Conservation (phyloP, 2,888 invertebrate genomes). For the Amblyjoppa fuscipennis region DNA sequence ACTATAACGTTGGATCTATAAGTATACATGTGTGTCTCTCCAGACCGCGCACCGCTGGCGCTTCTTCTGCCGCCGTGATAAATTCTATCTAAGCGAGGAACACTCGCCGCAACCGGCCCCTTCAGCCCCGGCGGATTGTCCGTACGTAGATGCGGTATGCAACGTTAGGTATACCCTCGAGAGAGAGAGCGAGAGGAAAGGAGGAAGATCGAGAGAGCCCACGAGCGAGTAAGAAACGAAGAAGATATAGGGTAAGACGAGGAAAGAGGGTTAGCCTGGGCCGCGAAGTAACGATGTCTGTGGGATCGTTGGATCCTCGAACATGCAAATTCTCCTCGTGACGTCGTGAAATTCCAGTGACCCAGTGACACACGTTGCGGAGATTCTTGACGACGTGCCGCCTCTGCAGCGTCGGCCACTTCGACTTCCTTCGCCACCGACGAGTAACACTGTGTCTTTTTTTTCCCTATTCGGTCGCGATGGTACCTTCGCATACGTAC, state of each 20-base stretch:
- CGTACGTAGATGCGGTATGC: constrained; percentile 36
- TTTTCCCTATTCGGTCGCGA: neutral
- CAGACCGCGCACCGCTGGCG: constrained; percentile 13
- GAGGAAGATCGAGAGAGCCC: neutral
- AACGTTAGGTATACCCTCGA: constrained; percentile 33
- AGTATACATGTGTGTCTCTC: constrained; percentile 10
- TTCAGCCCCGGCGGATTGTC: constrained; percentile 23
- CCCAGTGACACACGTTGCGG: constrained; percentile 68
- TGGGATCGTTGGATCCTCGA: constrained; percentile 65
- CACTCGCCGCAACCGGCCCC: constrained; percentile 51
- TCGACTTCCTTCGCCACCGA: constrained; percentile 21
- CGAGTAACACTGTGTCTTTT: constrained; percentile 9
- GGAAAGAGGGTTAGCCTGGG: constrained; percentile 49
- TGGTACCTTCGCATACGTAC: constrained; percentile 7
- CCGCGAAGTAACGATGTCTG: constrained; percentile 58
- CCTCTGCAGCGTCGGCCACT: constrained; percentile 41
- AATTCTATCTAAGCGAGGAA: constrained; percentile 57
- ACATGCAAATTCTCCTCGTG: constrained; percentile 67
- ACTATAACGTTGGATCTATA: constrained; percentile 5
- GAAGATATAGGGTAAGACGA: constrained; percentile 42
- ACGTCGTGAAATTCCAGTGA: constrained; percentile 67
- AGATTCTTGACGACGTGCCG: constrained; percentile 58
- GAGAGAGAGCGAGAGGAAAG: neutral
- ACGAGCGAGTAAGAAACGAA: constrained; percentile 10
- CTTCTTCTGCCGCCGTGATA: constrained; percentile 54